phyloP scores from a whole-genome alignment of 1,140 invertebrate species.

The Lordiphosa collinella region DNA sequence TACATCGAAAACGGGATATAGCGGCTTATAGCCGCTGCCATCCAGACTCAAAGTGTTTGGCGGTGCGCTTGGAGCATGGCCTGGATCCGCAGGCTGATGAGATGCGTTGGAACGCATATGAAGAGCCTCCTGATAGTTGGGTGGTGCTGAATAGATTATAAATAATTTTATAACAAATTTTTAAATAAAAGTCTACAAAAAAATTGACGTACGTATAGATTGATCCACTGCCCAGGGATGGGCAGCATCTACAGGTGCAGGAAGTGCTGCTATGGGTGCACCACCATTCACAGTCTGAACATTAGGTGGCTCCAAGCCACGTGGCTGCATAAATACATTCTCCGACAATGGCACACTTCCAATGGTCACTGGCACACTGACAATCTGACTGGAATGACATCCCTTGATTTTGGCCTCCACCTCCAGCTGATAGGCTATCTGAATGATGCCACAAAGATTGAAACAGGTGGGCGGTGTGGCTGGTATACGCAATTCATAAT shows the following conservation, averaged over 20 bases:
- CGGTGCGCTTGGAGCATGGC: slow-evolving; percentile 15
- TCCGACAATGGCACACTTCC: slow-evolving; percentile 81
- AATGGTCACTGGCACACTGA: slow-evolving; percentile 80
- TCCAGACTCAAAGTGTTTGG: slow-evolving; percentile 47
- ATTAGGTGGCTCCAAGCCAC: slow-evolving; percentile 17
- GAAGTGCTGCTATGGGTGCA: slow-evolving; percentile 3
- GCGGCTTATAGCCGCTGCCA: slow-evolving; percentile 45
- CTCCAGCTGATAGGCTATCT: slow-evolving; percentile 85
- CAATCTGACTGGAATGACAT: slow-evolving; percentile 79
- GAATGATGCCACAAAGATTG: slow-evolving; percentile 85
- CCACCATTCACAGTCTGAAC: slow-evolving; percentile 19
- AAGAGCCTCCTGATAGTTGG: slow-evolving; percentile 65
- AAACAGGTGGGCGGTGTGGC: slow-evolving; percentile 85
- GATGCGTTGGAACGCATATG: slow-evolving; percentile 34
- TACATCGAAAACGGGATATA: slow-evolving; percentile 69
- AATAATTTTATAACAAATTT: neutral
- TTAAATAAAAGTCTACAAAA: neutral
- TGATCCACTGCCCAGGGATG: slow-evolving; percentile 32
- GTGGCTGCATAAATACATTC: slow-evolving; percentile 35
- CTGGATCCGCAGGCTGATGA: neutral
- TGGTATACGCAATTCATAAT: slow-evolving; percentile 81
- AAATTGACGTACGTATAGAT: slow-evolving; percentile 38
- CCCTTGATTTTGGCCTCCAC: slow-evolving; percentile 80
- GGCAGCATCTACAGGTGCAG: slow-evolving; percentile 11
- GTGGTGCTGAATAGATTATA: slow-evolving; percentile 37